Base-by-base conservation (phyloP, 2,888 invertebrate species). In the Amiota communis region DNA sequence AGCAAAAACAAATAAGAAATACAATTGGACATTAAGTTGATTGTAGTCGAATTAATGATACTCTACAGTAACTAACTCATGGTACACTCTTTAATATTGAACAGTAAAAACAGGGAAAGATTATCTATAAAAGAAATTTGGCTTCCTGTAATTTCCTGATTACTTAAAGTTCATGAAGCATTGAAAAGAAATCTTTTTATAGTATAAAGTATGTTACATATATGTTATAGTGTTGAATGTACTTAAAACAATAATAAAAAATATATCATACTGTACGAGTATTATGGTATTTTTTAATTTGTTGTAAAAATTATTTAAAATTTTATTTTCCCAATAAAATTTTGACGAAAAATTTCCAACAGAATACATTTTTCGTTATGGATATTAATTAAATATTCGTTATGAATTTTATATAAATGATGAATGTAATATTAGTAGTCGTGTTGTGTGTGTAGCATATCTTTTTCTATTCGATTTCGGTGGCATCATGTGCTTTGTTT, bases 321-420 rank as follows among this genome's bases (percentile, higher is more conserved):
- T 57, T 57, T 13, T 57, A 57, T 57, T 57, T 57, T 1, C 17
- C 6, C 3, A 2, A 36, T 36, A 36, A 6, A 4, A 36, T 36
- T 36, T 36, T 36, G 36, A 36, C 36, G 36, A 36, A 36, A 36
- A 4, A 6, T 36, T 36, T 36, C 0, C 36, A 53, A 53, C 53
- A n/a, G 1, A 53, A 53, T 15, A 13, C 15, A 59, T 17, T 20
- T 59, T 59, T 8, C 0, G 59, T 59, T 15, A 20, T 59, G 20
- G 11, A 15, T 15, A 20, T 59, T 59, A n/a, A 59, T 59, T 59
- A 59, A 59, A 59, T 20, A 63, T 36, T 11, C 46, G 63, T 63
- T 63, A 63, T 46, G 63, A 46, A 63, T 63, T 36, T 63, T 46
- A 10, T 15, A 36, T 63, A 23, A 23, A 23, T 23, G 13, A 23